Percentiles rank a stretch among this genome's conserved stretches.
phyloP scores from a whole-genome alignment of 2,113 vertebrate species.

The Drymodes brunneopygia region DNA sequence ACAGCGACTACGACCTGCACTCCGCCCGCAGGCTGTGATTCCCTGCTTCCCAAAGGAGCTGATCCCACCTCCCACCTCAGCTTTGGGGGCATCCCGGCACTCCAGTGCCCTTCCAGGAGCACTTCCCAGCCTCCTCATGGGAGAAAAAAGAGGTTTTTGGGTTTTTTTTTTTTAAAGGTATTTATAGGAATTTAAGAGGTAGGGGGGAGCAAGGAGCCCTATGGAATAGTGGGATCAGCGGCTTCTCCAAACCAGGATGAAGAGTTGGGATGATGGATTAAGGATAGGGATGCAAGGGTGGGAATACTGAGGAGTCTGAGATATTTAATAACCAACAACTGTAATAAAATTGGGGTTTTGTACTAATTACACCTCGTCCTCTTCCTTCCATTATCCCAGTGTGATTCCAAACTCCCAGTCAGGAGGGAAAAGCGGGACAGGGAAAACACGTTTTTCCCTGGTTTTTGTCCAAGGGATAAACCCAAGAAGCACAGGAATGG shows the following conservation, averaged over 20 bases:
- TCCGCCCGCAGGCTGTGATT: conserved; percentile 45
- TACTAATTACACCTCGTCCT: neutral
- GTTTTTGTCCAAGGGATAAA: neutral
- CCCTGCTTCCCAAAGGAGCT: neutral
- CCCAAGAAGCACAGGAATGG: neutral
- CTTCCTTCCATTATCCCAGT: neutral
- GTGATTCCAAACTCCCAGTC: accelerated
- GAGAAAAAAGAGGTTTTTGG: neutral
- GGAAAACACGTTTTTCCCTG: neutral
- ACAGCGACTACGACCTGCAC: conserved; percentile 72
- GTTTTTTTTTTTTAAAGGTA: neutral
- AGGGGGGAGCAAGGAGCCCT: neutral
- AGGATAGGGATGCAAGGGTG: neutral
- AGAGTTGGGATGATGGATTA: neutral
- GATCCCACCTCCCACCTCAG: neutral
- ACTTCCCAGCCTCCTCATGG: neutral
- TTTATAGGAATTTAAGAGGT: neutral
- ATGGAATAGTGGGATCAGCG: neutral
- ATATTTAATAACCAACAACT: neutral
- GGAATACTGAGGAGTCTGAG: neutral
- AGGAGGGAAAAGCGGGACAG: neutral
- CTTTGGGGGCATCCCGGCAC: no score
- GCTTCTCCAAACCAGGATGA: neutral
- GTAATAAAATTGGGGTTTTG: neutral
- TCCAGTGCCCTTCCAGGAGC: neutral